phyloP scores from a whole-genome alignment of 2,797 vertebrate species.

The Falco naumanni region DNA sequence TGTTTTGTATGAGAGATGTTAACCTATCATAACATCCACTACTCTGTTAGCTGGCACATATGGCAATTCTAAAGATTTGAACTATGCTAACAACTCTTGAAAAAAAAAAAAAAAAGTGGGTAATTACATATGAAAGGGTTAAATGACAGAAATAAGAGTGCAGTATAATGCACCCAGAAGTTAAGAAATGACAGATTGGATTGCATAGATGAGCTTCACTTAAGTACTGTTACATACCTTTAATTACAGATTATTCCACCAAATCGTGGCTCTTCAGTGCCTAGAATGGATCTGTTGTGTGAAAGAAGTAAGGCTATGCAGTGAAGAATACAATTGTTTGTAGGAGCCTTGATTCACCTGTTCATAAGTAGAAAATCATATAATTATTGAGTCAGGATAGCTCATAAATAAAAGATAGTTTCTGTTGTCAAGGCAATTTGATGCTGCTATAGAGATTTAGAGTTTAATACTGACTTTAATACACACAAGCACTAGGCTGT shows the following conservation, averaged over 20 bases:
- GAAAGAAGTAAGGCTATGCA: not conserved
- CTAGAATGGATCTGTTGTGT: not conserved
- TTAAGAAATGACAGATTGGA: not conserved
- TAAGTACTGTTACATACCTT: not conserved
- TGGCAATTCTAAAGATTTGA: not conserved
- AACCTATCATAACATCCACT: not conserved
- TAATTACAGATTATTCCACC: not conserved
- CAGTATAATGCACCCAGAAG: not conserved
- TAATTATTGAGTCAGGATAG: not conserved
- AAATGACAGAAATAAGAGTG: not conserved
- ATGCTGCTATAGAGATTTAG: not conserved
- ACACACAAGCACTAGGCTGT: not conserved
- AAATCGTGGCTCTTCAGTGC: not conserved
- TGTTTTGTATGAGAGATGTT: not conserved
- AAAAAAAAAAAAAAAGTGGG: not conserved
- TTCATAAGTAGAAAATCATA: not conserved
- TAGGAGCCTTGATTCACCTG: not conserved
- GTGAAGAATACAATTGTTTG: not conserved
- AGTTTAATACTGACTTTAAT: not conserved
- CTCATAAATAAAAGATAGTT: not conserved
- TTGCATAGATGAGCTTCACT: not conserved
- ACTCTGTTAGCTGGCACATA: not conserved
- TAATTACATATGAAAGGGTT: not conserved
- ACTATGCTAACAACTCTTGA: not conserved
- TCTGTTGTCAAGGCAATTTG: constrained; percentile 3